Evolutionary conservation across 2,888 invertebrate genomes (phyloP).

Genomic region (Volucella bombylans): DNA sequence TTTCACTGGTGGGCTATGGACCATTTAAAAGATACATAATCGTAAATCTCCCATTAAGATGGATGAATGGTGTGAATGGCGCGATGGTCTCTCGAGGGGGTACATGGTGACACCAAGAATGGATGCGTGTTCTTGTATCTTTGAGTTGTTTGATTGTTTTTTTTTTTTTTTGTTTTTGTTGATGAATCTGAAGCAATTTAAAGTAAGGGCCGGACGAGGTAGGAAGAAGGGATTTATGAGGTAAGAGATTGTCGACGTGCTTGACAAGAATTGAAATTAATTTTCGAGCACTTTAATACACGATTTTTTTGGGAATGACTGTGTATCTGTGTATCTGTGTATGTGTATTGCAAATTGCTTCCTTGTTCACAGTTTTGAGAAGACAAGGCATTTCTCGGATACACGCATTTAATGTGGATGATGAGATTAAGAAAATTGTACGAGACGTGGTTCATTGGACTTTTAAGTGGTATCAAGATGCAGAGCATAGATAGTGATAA

Average conservation of each 20-base stretch:
- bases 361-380: slow-evolving; percentile 26
- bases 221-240: slow-evolving; percentile 47
- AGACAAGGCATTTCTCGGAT: background rate
- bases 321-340: slow-evolving; percentile 22
- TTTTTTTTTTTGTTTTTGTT: background rate
- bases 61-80: slow-evolving; percentile 44
- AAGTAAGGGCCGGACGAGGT: background rate
- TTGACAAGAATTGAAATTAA: slow-evolving; percentile 54
- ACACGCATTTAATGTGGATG: slow-evolving; percentile 19
- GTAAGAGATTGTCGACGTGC: slow-evolving; percentile 49
- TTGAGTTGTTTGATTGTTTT: background rate
- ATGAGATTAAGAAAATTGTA: slow-evolving; percentile 20
- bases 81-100: background rate
- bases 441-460: slow-evolving; percentile 28
- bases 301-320: slow-evolving; percentile 26
- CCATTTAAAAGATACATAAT: slow-evolving; percentile 60
- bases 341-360: slow-evolving; percentile 44
- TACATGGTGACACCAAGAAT: slow-evolving; percentile 43
- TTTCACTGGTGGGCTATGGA: slow-evolving; percentile 2
- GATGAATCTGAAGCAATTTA: slow-evolving; percentile 23
- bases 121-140: slow-evolving; percentile 38
- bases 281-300: slow-evolving; percentile 51
- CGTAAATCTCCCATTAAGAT: slow-evolving; percentile 68
- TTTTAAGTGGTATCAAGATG: slow-evolving; percentile 19
- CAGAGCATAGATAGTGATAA: slow-evolving; percentile 13